Evolutionary conservation across 2,797 vertebrate genomes (phyloP).

Genomic region (Enteromius thamalakanensis): DNA sequence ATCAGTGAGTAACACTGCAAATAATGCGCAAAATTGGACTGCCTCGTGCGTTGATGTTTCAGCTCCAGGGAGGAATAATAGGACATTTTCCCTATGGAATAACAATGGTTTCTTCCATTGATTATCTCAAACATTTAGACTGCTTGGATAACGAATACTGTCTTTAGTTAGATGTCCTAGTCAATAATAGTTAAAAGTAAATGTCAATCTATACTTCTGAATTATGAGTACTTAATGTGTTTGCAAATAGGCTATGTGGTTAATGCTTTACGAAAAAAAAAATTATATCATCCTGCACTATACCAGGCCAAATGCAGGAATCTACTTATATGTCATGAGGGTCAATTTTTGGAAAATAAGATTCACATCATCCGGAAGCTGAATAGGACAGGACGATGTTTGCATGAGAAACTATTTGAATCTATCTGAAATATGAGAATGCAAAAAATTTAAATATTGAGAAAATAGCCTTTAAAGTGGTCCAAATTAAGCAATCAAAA

Average conservation of each 20-base stretch:
- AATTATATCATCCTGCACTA: no score
- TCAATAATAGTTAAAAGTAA: background rate
- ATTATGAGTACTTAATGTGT: background rate
- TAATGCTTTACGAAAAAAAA: background rate
- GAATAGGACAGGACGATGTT: background rate
- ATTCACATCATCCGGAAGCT: no score
- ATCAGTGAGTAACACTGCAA: background rate
- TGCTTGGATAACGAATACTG: background rate
- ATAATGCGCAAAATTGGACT: background rate
- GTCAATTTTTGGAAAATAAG: no score
- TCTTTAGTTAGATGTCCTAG: background rate
- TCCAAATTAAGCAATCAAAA: no score
- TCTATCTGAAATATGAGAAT: no score
- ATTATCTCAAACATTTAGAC: background rate
- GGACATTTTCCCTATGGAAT: background rate
- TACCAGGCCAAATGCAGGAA: background rate
- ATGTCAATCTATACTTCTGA: background rate
- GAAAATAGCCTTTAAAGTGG: no score
- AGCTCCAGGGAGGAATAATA: slow-evolving; percentile 1
- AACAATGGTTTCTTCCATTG: background rate
- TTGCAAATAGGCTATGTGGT: background rate
- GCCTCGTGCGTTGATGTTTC: background rate
- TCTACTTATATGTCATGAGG: no score
- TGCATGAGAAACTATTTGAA: no score
- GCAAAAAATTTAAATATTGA: no score